phyloP scores from a whole-genome alignment of 2,113 vertebrate species.

The Thomomys bottae region DNA sequence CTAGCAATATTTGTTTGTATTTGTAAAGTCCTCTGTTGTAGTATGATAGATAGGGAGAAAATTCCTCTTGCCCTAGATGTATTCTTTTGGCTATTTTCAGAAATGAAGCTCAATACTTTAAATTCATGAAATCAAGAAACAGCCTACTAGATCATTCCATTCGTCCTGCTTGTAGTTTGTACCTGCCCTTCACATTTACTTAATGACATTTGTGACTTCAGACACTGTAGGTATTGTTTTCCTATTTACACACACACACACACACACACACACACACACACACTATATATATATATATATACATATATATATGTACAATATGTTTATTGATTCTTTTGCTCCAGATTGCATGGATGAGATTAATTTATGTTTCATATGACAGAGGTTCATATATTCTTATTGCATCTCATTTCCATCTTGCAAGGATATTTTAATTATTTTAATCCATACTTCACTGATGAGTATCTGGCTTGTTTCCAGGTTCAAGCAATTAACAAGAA shows the following conservation, averaged over 20 bases:
- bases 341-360: neutral
- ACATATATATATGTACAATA: too few relatives aligned
- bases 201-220: neutral
- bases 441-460: neutral
- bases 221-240: neutral
- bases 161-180: neutral
- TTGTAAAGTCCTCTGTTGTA: neutral
- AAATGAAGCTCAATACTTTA: neutral
- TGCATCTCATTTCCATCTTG: neutral
- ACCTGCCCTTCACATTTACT: fast-evolving
- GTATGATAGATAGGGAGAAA: neutral
- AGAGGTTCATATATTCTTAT: neutral
- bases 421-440: neutral
- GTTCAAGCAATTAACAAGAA: conserved; percentile 35
- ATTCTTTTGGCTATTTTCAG: neutral
- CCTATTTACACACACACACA: too few relatives aligned
- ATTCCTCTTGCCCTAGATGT: neutral
- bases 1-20: neutral
- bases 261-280: too few relatives aligned
- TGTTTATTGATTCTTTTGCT: neutral
- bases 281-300: too few relatives aligned
- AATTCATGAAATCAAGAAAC: neutral
- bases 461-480: neutral
- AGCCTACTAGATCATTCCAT: neutral
- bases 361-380: neutral